Base-by-base conservation (phyloP, 37 sponge, comb jelly and placozoan genomes). In the Dysidea cf. avara region DNA sequence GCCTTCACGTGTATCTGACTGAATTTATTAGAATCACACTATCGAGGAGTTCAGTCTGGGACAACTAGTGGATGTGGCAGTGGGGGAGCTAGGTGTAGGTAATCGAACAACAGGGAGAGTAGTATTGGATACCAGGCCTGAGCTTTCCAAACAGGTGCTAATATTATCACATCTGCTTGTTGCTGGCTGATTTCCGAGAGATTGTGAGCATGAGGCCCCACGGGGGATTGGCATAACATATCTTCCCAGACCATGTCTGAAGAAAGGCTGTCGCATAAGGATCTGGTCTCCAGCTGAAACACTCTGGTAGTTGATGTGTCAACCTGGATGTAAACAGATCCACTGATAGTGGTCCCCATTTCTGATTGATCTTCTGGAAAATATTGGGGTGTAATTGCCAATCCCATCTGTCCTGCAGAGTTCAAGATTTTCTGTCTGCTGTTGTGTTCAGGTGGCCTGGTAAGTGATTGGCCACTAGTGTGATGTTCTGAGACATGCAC, bases 401-500 rank as follows among this genome's bases (percentile, higher is more conserved):
- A 14, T 74, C 76, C 11, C 49, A 26, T 3, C 38, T 34, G n/a
- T 36, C 61, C 31, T 21, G 3, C 6, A 11, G 5, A 20, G 36
- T 39, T 22, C 76, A 61, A 9, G 64, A 74, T 34, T 74, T 35
- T n/a, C 18, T 56, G 76, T 74, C 76, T 25, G 76, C 76, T 28
- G 39, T 4, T 6, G 36, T 35, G n/a, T 60, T 74, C 53, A 63
- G 62, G n/a, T n/a, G n/a, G n/a, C n/a, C n/a, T n/a, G n/a, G n/a
- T n/a, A n/a, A n/a, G n/a, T n/a, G n/a, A n/a, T 24, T 53, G 35
- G 17, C 75, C 75, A 46, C 62, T 61, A 17, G 61, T 61, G 31
- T 74, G 62, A 30, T 74, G 62, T 43, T 49, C 75, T 43, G 32
- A 53, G 20, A 71, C 2, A 71, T 5, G 40, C 72, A 71, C 72